A percentile compares a stretch with the other conserved stretches of the same genome.
phyloP scores from a whole-genome alignment of 1,140 invertebrate genomes.

The Thaumetopoea pityocampa region DNA sequence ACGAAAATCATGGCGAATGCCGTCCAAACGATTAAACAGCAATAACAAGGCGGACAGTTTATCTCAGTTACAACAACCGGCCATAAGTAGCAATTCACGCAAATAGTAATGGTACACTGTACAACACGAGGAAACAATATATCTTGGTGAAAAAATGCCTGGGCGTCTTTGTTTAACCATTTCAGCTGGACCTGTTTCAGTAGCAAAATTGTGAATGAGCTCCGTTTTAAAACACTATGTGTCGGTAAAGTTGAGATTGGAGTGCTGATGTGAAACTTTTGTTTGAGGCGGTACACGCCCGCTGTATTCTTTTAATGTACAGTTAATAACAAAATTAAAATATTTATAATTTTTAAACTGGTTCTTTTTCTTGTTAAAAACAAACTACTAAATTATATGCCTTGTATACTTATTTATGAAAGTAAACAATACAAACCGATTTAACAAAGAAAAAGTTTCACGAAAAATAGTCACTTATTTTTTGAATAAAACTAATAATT shows the following conservation, averaged over 20 bases:
- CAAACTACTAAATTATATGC: no score
- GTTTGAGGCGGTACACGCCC: conserved; percentile 3
- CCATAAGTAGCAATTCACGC: conserved; percentile 19
- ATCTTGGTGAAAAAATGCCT: conserved; percentile 8
- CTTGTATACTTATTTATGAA: no score
- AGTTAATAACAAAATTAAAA: not conserved
- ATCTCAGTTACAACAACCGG: conserved; percentile 12
- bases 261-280: conserved; percentile 20
- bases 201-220: not conserved
- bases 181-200: no score
- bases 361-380: no score
- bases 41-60: conserved; percentile 19
- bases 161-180: no score
- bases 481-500: no score
- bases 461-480: not conserved
- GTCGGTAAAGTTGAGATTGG: conserved; percentile 13
- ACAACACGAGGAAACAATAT: conserved; percentile 17
- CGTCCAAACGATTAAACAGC: conserved; percentile 1
- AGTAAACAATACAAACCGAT: not conserved
- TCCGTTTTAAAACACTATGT: conserved; percentile 1
- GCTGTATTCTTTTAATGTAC: conserved; percentile 6
- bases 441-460: not conserved
- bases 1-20: not conserved
- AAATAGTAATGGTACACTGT: conserved; percentile 13
- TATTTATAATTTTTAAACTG: not conserved